A percentile compares a stretch with the other conserved stretches of the same genome.
Evolutionary conservation across 2,113 vertebrate species (phyloP).

Genomic region (Silurus asotus): DNA sequence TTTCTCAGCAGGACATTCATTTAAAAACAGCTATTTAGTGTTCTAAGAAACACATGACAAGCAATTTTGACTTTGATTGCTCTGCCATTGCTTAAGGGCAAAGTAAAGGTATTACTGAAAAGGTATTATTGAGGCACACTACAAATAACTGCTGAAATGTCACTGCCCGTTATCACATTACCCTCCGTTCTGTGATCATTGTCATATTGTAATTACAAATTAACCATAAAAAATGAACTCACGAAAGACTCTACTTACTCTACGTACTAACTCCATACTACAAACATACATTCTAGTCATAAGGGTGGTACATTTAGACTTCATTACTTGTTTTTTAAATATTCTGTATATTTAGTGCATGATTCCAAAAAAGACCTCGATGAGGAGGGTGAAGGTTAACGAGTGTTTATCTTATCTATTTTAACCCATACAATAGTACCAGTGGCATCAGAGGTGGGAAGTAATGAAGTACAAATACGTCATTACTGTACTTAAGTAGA

Average conservation of each 20-base stretch:
- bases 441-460: no score
- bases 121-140: neutral
- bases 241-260: neutral
- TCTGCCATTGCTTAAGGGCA: neutral
- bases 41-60: constrained; percentile 21
- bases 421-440: neutral
- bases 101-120: neutral
- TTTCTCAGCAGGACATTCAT: constrained; percentile 30
- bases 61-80: constrained; percentile 15
- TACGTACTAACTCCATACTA: neutral
- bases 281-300: neutral
- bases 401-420: neutral
- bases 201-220: neutral
- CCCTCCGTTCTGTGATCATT: neutral
- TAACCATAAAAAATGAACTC: neutral
- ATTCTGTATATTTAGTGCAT: neutral
- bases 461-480: no score
- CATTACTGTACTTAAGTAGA: no score
- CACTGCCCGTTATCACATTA: neutral
- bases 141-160: constrained; percentile 12
- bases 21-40: constrained; percentile 27
- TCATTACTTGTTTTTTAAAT: neutral
- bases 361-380: neutral
- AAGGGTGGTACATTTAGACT: neutral
- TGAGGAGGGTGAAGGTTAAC: neutral